Evolutionary conservation across 2,888 invertebrate genomes (phyloP).

Genomic region (Eutolmus rufibarbis): DNA sequence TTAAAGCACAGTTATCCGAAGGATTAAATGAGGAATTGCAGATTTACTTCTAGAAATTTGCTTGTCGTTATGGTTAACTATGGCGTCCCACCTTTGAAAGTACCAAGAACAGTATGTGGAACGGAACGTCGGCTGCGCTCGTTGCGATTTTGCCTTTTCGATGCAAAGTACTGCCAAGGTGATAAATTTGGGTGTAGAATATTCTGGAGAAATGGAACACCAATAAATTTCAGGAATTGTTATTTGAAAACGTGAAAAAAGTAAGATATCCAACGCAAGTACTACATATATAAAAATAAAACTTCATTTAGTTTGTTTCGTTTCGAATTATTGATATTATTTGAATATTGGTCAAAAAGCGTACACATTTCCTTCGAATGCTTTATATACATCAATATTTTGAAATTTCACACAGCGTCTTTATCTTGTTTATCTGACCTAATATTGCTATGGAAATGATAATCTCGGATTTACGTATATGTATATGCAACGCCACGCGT

Average conservation of each 20-base stretch:
- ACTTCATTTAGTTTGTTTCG: no score
- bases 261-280: neutral
- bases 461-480: no score
- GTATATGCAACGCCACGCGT: no score
- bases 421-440: no score
- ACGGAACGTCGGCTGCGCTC: neutral
- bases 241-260: neutral
- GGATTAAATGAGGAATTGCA: constrained; percentile 46
- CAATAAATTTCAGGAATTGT: neutral
- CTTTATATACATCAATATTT: no score
- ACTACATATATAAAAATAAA: neutral
- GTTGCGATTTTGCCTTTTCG: neutral
- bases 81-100: constrained; percentile 47
- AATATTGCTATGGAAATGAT: no score
- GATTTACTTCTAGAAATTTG: constrained; percentile 43
- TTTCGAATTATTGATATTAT: neutral
- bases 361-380: no score
- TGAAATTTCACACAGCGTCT: no score
- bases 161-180: neutral
- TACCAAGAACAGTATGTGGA: neutral
- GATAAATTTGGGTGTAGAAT: neutral
- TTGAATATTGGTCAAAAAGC: no score
- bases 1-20: constrained; percentile 23
- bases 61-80: constrained; percentile 49
- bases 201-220: neutral